phyloP scores from a whole-genome alignment of 2,888 invertebrate genomes.

The Netelia virgata region DNA sequence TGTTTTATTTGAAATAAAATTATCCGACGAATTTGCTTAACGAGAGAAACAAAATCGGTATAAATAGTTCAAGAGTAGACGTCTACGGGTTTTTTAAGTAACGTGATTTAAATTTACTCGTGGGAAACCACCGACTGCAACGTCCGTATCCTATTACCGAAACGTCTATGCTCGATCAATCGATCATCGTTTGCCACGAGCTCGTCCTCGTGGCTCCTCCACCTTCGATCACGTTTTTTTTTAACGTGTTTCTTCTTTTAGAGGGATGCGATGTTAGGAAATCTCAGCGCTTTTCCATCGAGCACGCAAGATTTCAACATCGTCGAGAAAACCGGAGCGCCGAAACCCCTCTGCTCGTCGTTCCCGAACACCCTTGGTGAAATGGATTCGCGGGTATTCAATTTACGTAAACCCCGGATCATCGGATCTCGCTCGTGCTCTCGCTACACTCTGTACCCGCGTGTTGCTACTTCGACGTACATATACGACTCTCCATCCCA shows the following conservation, averaged over 20 bases:
- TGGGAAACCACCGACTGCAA: neutral
- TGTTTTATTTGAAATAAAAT: too few species aligned
- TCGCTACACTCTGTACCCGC: slow-evolving; percentile 9
- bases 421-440: slow-evolving; percentile 56
- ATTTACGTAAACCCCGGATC: slow-evolving; percentile 71
- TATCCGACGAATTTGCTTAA: neutral
- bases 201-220: slow-evolving; percentile 23
- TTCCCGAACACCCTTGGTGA: slow-evolving; percentile 43
- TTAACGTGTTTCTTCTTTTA: slow-evolving; percentile 28
- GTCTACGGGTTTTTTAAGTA: neutral
- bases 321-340: slow-evolving; percentile 27
- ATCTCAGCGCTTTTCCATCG: slow-evolving; percentile 31
- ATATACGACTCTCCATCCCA: neutral
- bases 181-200: slow-evolving; percentile 33
- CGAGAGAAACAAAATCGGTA: neutral
- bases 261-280: neutral
- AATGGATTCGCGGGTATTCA: slow-evolving; percentile 69
- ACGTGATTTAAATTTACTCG: neutral
- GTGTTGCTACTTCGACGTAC: slow-evolving; percentile 12
- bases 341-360: slow-evolving; percentile 10
- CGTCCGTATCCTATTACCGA: neutral
- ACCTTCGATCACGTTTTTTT: neutral
- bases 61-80: neutral
- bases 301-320: slow-evolving; percentile 39
- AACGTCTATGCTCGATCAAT: slow-evolving; percentile 28